These are phyloP conservation scores for Lycopodina hypogea DNA, from an alignment of 37 sponge, comb jelly and placozoan genomes.

Conservation along the genomic window DNA sequence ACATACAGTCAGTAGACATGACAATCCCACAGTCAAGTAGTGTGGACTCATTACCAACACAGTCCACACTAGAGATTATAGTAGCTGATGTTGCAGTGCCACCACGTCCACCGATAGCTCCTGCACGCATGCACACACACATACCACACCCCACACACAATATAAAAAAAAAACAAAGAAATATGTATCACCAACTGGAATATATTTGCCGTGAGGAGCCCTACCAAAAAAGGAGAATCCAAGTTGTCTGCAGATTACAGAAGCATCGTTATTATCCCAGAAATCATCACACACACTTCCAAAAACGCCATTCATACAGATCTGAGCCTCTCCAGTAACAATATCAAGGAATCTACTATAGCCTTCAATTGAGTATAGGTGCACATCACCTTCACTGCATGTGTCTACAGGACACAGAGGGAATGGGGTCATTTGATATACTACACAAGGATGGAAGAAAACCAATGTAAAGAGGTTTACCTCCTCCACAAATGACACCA, in stretches of 20 bases:
- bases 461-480: too few species aligned
- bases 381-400: too few species aligned
- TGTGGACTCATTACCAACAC: not conserved
- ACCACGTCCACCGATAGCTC: not conserved
- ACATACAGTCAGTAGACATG: not conserved
- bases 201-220: not conserved
- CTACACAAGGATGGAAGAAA: too few species aligned
- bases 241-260: conserved; percentile 6
- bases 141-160: too few species aligned
- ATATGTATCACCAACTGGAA: not conserved
- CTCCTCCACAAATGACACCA: too few species aligned
- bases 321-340: not conserved
- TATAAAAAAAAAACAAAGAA: not conserved
- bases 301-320: not conserved
- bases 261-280: conserved; percentile 2
- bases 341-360: not conserved
- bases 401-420: too few species aligned
- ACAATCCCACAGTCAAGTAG: not conserved
- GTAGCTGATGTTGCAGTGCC: not conserved
- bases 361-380: too few species aligned
- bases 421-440: too few species aligned
- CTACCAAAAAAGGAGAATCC: conserved; percentile 2
- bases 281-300: conserved; percentile 7
- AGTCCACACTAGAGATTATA: not conserved
- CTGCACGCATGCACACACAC: too few species aligned